Percentiles rank a stretch among this genome's conserved stretches.
These are phyloP conservation scores for Ginglymostoma cirratum DNA, from an alignment of 2,113 vertebrate species.

Conservation along the genomic window DNA sequence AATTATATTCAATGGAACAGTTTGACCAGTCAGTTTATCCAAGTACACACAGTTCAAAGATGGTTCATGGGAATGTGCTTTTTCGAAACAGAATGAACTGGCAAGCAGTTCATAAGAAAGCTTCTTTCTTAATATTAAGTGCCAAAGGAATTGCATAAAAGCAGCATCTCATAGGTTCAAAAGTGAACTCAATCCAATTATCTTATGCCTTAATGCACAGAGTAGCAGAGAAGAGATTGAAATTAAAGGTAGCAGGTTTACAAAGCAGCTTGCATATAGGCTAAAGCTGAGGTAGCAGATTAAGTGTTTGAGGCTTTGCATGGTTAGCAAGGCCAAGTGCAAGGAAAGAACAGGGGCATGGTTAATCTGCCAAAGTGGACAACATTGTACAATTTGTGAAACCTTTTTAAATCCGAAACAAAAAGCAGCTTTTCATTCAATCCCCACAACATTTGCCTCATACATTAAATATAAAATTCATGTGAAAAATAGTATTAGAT, in stretches of 20 bases:
- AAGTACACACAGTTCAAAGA: not conserved
- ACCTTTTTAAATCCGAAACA: slow-evolving; percentile 4
- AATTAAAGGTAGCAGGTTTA: not conserved
- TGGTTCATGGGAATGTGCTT: not conserved
- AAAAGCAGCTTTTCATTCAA: not conserved
- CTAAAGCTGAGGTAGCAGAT: slow-evolving; percentile 36
- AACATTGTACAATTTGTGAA: not conserved
- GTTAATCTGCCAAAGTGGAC: slow-evolving; percentile 17
- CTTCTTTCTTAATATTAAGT: not conserved
- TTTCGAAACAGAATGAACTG: not conserved
- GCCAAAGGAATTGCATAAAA: not conserved
- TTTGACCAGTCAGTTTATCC: not conserved
- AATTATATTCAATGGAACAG: not conserved
- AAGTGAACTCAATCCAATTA: not conserved
- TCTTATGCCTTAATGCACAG: not conserved
- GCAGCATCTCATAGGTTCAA: not conserved
- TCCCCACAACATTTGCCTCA: not conserved
- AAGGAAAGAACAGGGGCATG: slow-evolving; percentile 32
- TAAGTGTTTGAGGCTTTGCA: slow-evolving; percentile 32
- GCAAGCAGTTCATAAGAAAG: not conserved
- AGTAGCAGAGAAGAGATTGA: not conserved
- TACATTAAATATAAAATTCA: slow-evolving; percentile 29
- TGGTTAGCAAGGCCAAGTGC: slow-evolving; percentile 29
- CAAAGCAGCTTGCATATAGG: slow-evolving; percentile 16
- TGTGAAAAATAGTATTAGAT: slow-evolving; percentile 35